Conservation (phyloP, 35 echinoderm and acorn worm genomes). For the Lytechinus variegatus region DNA sequence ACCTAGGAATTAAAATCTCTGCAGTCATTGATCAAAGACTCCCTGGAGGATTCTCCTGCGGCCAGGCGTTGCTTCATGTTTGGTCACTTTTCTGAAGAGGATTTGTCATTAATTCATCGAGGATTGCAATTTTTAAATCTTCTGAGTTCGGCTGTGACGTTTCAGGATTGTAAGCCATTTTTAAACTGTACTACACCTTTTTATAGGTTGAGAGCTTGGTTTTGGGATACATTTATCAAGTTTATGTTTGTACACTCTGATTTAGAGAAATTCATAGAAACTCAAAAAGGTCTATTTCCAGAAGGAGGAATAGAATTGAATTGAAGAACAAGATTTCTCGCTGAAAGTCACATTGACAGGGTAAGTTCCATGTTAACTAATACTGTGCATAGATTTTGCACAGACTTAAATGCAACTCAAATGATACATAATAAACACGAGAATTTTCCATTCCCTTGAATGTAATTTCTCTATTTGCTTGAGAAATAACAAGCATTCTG, state of each 20-base stretch:
- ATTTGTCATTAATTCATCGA: not conserved
- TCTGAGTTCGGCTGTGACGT: not conserved
- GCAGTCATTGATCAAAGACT: not conserved
- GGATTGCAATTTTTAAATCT: not conserved
- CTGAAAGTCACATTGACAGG: not conserved
- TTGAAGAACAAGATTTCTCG: not conserved
- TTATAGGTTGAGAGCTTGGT: not conserved
- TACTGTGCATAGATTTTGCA: no score
- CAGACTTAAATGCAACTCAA: not conserved
- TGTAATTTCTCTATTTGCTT: not conserved
- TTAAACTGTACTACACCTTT: not conserved
- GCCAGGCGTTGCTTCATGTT: not conserved
- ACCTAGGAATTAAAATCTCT: not conserved
- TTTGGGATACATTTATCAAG: not conserved
- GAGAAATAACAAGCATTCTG: not conserved
- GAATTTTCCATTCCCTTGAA: not conserved
- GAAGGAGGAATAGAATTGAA: not conserved
- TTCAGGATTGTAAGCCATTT: not conserved
- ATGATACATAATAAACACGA: not conserved
- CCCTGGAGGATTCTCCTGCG: not conserved
- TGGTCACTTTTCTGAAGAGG: not conserved
- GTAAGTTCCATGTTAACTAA: not conserved
- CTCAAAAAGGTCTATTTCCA: not conserved
- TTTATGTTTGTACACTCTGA: not conserved
- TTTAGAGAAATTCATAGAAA: not conserved